A percentile compares a stretch with the other conserved stretches of the same genome.
Evolutionary conservation across 2,888 invertebrate genomes (phyloP).

Genomic region (Mylabris sibirica): DNA sequence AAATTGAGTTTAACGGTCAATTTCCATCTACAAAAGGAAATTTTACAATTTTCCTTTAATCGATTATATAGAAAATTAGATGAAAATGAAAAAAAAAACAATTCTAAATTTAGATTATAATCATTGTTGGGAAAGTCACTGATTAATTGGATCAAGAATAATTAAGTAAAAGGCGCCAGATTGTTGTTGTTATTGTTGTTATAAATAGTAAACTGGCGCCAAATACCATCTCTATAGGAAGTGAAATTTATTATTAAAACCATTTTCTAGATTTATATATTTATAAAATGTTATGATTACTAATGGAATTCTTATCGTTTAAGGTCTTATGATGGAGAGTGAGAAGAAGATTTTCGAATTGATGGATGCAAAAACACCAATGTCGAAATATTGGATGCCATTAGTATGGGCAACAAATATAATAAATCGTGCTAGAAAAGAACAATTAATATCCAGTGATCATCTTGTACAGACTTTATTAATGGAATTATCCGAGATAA

Average conservation of each 20-base stretch:
- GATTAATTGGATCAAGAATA: conserved; percentile 23
- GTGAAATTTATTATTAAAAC: conserved; percentile 20
- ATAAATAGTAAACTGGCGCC: not conserved
- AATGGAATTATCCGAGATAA: conserved; percentile 87
- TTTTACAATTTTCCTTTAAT: not conserved
- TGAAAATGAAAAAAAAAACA: not conserved
- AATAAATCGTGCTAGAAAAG: conserved; percentile 85
- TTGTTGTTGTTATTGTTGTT: conserved; percentile 10
- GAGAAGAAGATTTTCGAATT: conserved; percentile 91
- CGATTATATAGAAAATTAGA: not conserved
- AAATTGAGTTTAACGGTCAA: conserved; percentile 6
- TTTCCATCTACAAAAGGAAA: not conserved
- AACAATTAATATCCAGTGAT: conserved; percentile 84
- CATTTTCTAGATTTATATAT: not conserved
- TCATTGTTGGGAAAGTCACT: conserved; percentile 25
- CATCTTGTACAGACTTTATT: conserved; percentile 92
- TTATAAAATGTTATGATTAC: not conserved
- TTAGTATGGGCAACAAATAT: conserved; percentile 93
- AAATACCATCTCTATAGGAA: conserved; percentile 29
- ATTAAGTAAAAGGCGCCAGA: conserved; percentile 29
- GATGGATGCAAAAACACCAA: conserved; percentile 87
- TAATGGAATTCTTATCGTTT: not conserved
- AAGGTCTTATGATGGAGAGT: conserved; percentile 86
- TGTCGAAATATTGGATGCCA: conserved; percentile 95
- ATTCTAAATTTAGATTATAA: conserved; percentile 11